Base-by-base conservation (phyloP, 35 echinoderm and acorn worm species). In the Heliocidaris tuberculata region DNA sequence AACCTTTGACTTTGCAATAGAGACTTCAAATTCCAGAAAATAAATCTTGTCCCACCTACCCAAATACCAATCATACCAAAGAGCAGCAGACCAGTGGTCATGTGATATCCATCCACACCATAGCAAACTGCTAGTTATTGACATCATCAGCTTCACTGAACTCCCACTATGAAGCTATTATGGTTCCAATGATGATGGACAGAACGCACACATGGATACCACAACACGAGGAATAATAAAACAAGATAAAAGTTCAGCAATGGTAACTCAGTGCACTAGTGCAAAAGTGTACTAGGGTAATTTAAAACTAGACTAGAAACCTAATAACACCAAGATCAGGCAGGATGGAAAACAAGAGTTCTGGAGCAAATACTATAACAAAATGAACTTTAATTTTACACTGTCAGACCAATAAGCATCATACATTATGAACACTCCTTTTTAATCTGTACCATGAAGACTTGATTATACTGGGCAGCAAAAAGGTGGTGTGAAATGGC, bases 41-140 rank as follows among this genome's bases (percentile, higher is more conserved):
- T n/a, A n/a, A n/a, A 27, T 27, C 27, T n/a, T n/a, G 19, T 27
- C 65, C 27, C 65, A 21, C 65, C 19, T n/a, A n/a, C 65, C 65
- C 8, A 78, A 78, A 78, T 78, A 78, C 65, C 65, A n/a, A n/a
- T n/a, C 65, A 78, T 78, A 78, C 65, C 65, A n/a, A 78, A n/a
- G 21, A n/a, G 17, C 65, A 78, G 65, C 8, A 19, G 21, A 78
- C 21, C 65, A 78, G 65, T 78, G 65, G 65, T 78, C 65, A 27
- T 78, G 65, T 78, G 27, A 21, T 78, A n/a, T 78, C 65, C 27
- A 78, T 78, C 65, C 21, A 27, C 65, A 78, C 65, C 65, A n/a
- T 0, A 78, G 21, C 65, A 78, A 78, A 78, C 65, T n/a, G 65
- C 65, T 78, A 17, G 65, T 78, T 78, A 27, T 5, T 78, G 65